Percentiles rank a stretch among this genome's conserved stretches.
These are phyloP conservation scores for Barypeithes pellucidus DNA, from an alignment of 2,888 invertebrate genomes.

Conservation along the genomic window DNA sequence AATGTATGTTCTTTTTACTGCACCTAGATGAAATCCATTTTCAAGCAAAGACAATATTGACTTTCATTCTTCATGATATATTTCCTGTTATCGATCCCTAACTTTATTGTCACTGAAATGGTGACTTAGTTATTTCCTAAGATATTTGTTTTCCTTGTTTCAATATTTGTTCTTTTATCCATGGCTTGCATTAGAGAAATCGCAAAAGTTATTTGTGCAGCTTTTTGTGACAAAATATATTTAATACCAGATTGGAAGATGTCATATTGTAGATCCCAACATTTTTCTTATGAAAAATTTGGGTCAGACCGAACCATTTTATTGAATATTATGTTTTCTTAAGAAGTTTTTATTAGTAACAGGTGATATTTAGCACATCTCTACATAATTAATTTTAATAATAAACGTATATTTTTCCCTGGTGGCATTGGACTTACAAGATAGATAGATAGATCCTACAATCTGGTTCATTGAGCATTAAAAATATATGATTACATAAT, in stretches of 20 bases:
- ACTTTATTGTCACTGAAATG: constrained; percentile 5
- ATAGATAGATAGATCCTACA: no score
- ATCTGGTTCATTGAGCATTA: no score
- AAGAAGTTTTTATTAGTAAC: no score
- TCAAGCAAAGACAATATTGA: neutral
- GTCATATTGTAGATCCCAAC: neutral
- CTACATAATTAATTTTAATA: no score
- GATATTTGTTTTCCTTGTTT: constrained; percentile 11
- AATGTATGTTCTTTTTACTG: neutral
- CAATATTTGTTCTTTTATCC: constrained; percentile 19
- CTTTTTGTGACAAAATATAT: constrained; percentile 2
- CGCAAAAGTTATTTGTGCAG: constrained; percentile 6
- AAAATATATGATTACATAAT: no score
- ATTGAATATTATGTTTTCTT: no score
- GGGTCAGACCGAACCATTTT: no score
- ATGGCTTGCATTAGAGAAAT: constrained; percentile 8
- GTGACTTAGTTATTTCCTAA: constrained; percentile 16
- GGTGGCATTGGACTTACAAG: no score
- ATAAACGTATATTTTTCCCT: no score
- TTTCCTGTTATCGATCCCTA: constrained; percentile 4
- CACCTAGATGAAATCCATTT: neutral
- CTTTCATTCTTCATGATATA: constrained; percentile 8
- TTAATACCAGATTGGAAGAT: neutral
- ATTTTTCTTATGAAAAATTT: neutral
- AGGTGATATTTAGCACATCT: no score